Base-by-base conservation (phyloP, 2,113 vertebrate species). In the Coracopsis vasa region DNA sequence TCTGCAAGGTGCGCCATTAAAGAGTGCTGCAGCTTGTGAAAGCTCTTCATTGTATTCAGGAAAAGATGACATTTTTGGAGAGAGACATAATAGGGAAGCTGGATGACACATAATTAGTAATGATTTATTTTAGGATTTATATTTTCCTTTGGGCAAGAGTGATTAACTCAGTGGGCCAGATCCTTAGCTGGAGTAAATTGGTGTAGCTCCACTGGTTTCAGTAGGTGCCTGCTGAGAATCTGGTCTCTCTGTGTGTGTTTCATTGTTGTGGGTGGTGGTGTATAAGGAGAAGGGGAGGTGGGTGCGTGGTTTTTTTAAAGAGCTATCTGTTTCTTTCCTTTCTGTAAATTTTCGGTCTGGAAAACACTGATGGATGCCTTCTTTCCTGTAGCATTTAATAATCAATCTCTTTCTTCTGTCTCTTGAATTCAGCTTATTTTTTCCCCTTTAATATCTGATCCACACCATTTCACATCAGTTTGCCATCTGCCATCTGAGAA, bases 381-480 rank as follows among this genome's bases (percentile, higher is more conserved):
- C 88, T 94, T 94, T 95, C 88, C 92, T 83, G 83, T 97, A 83
- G 94, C 88, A 78, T 96, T 95, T 97, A 97, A 95, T 97, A 96
- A 97, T 97, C 91, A 90, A 86, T 97, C 95, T 97, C 77, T 97
- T 95, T 98, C 97, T 97, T 97, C 97, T 98, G 91, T 98, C 97
- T 97, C 96, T 97, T 97, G 94, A 93, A 97, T 97, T 98, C 96
- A 97, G 97, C 98, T 98, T 97, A 97, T 97, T 98, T 96, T 97
- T 94, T 74, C 88, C 95, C 94, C 94, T 95, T 97, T 97, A 93
- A 95, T 98, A 71, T 98, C 97, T 96, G 98, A 95, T 96, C 96
- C 96, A 97, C 97, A 98, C 96, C 97, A 97, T 98, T 97, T 98
- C 97, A 95, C 97, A 97, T 97, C 97, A 96, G 94, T 98, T 97